Conservation (phyloP, 2,797 vertebrate genomes). For the Rhinogobio ventralis region DNA sequence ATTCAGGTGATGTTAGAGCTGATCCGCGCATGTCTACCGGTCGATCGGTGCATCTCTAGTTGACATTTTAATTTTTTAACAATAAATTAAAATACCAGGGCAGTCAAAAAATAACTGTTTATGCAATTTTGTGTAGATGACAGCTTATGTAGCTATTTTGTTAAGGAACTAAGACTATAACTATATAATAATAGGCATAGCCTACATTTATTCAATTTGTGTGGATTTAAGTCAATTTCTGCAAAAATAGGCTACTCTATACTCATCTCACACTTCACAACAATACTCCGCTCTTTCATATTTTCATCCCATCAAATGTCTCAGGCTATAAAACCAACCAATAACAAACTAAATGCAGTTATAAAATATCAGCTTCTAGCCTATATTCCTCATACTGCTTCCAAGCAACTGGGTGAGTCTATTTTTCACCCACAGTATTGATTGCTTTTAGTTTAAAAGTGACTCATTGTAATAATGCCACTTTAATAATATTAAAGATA, state of each 20-base stretch:
- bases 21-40: too few species aligned
- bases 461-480: conserved; percentile 28
- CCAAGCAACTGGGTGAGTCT: conserved; percentile 13
- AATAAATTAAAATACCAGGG: background rate
- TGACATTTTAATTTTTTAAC: too few species aligned
- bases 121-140: background rate
- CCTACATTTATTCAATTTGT: background rate
- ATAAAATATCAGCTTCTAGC: conserved; percentile 15
- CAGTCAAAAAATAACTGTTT: background rate
- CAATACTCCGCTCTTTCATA: background rate
- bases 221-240: background rate
- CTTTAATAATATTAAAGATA: conserved; percentile 34
- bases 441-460: conserved; percentile 40
- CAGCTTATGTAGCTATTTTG: background rate
- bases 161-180: background rate
- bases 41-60: too few species aligned
- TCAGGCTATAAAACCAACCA: conserved; percentile 26
- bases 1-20: too few species aligned
- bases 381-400: conserved; percentile 8
- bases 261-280: background rate
- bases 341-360: conserved; percentile 36
- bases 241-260: background rate
- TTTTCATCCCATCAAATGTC: conserved; percentile 21
- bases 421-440: conserved; percentile 34
- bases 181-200: background rate